phyloP scores from a whole-genome alignment of 2,888 invertebrate genomes.

The Lutraria lutraria region DNA sequence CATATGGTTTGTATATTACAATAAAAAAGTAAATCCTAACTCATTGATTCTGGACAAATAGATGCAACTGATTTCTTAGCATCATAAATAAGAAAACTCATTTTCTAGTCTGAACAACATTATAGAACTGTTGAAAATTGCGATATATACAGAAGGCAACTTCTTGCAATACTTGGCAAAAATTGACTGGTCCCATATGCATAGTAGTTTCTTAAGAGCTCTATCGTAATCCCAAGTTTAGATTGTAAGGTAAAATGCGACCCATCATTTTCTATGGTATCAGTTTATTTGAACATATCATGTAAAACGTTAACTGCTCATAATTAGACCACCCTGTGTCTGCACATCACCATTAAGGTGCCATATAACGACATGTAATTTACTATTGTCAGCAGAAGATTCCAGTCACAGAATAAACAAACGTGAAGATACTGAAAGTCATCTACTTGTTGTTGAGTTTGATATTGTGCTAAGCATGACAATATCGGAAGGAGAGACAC shows the following conservation, averaged over 20 bases:
- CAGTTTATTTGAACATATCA: too few relatives aligned
- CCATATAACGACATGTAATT: background rate
- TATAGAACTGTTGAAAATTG: too few relatives aligned
- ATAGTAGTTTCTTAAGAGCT: too few relatives aligned
- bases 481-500: background rate
- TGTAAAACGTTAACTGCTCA: background rate
- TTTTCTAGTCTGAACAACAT: too few relatives aligned
- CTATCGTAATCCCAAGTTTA: too few relatives aligned
- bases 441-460: constrained; percentile 20
- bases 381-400: background rate
- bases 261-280: too few relatives aligned
- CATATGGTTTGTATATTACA: background rate
- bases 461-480: background rate
- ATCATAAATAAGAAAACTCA: too few relatives aligned
- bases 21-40: background rate
- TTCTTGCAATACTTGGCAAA: too few relatives aligned
- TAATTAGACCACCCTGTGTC: background rate
- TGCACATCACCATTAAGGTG: background rate
- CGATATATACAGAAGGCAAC: too few relatives aligned
- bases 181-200: too few relatives aligned
- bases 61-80: too few relatives aligned
- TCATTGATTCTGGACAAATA: background rate
- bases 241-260: too few relatives aligned
- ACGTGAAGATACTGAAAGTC: background rate
- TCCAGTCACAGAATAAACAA: background rate